phyloP scores from a whole-genome alignment of 1,140 invertebrate species.

The Conopomorpha cramerella region DNA sequence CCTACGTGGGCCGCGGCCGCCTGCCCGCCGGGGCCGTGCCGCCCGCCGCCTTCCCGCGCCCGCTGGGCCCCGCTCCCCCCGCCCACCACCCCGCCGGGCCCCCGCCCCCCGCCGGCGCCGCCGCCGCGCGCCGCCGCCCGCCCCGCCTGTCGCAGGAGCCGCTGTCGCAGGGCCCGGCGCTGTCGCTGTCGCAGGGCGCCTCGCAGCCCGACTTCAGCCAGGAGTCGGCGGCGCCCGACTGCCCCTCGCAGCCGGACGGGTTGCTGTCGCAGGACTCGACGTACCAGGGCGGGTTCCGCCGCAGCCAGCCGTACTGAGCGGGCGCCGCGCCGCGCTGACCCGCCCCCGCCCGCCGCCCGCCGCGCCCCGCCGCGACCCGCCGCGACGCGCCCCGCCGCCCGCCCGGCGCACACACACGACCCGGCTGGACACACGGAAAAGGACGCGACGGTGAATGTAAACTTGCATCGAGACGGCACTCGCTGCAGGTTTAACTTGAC shows the following conservation, averaged over 20 bases:
- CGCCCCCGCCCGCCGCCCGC: conserved; percentile 11
- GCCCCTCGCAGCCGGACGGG: conserved; percentile 93
- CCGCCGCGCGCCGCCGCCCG: conserved; percentile 15
- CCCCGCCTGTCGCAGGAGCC: conserved; percentile 59
- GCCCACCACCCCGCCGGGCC: too few relatives aligned
- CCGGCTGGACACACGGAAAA: background rate
- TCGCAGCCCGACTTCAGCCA: conserved; percentile 83
- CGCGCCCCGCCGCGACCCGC: conserved; percentile 6
- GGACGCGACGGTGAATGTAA: background rate
- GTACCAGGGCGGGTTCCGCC: conserved; percentile 77
- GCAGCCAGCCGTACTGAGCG: conserved; percentile 66
- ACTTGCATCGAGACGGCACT: background rate
- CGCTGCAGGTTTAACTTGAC: background rate
- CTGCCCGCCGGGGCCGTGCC: conserved; percentile 83
- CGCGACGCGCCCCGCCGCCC: too few relatives aligned
- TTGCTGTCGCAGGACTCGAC: conserved; percentile 94
- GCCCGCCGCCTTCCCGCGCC: conserved; percentile 74
- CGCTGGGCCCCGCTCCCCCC: conserved; percentile 25
- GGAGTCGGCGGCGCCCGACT: conserved; percentile 87
- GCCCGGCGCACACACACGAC: background rate
- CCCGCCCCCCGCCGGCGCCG: conserved; percentile 7
- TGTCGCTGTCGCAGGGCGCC: conserved; percentile 74
- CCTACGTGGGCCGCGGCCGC: conserved; percentile 89
- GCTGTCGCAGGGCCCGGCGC: conserved; percentile 69
- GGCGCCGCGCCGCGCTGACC: conserved; percentile 14